A percentile compares a stretch with the other conserved stretches of the same genome.
Evolutionary conservation across 2,797 vertebrate genomes (phyloP).

Genomic region (Dermochelys coriacea): DNA sequence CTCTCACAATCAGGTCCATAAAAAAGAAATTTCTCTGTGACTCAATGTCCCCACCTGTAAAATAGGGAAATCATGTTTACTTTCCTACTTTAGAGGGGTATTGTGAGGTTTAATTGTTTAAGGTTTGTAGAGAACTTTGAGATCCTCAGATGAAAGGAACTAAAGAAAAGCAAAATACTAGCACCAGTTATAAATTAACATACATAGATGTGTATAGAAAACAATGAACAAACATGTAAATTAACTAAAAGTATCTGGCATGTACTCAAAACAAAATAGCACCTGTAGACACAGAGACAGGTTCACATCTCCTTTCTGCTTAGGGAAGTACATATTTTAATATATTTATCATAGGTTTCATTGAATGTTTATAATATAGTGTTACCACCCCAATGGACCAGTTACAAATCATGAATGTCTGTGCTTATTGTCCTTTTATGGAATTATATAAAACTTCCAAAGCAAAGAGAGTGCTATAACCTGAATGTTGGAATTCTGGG

Average conservation of each 20-base stretch:
- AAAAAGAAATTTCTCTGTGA: not conserved
- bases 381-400: fast-evolving
- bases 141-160: fast-evolving
- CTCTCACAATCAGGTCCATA: not conserved
- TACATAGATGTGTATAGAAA: not conserved
- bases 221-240: fast-evolving
- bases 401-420: fast-evolving
- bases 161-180: not conserved
- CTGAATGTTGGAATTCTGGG: fast-evolving
- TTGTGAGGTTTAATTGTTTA: not conserved
- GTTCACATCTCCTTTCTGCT: not conserved
- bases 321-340: not conserved
- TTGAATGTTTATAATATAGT: not conserved
- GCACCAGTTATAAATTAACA: not conserved
- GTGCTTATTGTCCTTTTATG: not conserved
- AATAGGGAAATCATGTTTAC: not conserved
- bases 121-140: not conserved
- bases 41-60: not conserved
- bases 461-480: not conserved
- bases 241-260: not conserved
- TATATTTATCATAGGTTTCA: not conserved
- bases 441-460: not conserved
- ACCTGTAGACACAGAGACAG: not conserved
- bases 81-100: not conserved
- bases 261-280: fast-evolving